A percentile compares a stretch with the other conserved stretches of the same genome.
phyloP scores from a whole-genome alignment of 2,888 invertebrate species.

The Elysia crispata region DNA sequence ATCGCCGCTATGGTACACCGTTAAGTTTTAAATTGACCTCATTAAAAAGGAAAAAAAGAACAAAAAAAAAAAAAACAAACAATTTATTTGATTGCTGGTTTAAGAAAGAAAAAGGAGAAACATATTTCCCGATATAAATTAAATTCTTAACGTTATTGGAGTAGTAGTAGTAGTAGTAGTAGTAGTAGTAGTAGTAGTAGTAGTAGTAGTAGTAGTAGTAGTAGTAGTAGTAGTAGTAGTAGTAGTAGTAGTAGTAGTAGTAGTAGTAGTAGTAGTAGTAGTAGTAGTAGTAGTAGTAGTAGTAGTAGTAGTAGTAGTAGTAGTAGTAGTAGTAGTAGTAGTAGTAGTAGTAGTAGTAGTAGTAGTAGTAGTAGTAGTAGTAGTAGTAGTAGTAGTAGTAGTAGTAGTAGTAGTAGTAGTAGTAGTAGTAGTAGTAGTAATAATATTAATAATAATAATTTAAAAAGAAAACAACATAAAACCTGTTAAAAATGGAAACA shows the following conservation, averaged over 20 bases:
- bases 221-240: slow-evolving; percentile 9
- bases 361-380: slow-evolving; percentile 9
- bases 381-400: slow-evolving; percentile 9
- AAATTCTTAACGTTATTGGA: no score
- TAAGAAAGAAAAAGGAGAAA: no score
- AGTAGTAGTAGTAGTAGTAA: slow-evolving; percentile 4
- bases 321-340: not conserved
- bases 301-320: not conserved
- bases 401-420: slow-evolving; percentile 4
- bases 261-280: slow-evolving; percentile 9
- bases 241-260: slow-evolving; percentile 9
- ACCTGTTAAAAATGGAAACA: not conserved
- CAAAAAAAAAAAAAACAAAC: no score
- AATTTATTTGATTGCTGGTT: no score
- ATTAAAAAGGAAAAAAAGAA: no score
- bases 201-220: slow-evolving; percentile 9
- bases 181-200: slow-evolving; percentile 9
- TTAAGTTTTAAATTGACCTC: no score
- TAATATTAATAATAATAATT: not conserved
- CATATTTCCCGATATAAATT: no score
- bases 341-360: slow-evolving; percentile 9
- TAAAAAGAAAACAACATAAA: no score
- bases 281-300: slow-evolving; percentile 1
- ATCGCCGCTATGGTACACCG: no score
- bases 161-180: no score